A percentile compares a stretch with the other conserved stretches of the same genome.
Evolutionary conservation across 2,888 invertebrate genomes (phyloP).

Genomic region (Helicoverpa assulta): DNA sequence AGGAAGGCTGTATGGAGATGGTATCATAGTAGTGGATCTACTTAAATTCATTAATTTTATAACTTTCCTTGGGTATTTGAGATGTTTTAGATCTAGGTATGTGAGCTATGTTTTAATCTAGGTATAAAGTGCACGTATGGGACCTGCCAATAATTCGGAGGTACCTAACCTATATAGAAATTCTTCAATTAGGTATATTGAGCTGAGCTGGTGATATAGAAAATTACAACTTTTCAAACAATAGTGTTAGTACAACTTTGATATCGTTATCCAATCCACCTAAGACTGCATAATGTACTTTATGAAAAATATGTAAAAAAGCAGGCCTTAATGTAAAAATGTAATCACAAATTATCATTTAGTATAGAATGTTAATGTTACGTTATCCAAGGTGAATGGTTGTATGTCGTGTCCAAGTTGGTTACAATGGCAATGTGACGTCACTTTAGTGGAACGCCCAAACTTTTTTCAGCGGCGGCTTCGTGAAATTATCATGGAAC

Average conservation of each 20-base stretch:
- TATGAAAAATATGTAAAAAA: conserved; percentile 17
- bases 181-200: too few relatives aligned
- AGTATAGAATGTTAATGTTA: conserved; percentile 40
- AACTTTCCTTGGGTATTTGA: too few relatives aligned
- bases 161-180: too few relatives aligned
- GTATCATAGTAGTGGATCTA: neutral
- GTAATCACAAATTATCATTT: conserved; percentile 53
- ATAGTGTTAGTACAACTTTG: neutral
- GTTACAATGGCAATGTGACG: conserved; percentile 49
- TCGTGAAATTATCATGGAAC: conserved; percentile 42
- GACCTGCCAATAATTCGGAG: too few relatives aligned
- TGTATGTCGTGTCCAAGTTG: conserved; percentile 54
- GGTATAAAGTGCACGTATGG: too few relatives aligned
- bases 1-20: conserved; percentile 1
- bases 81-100: too few relatives aligned
- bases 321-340: conserved; percentile 32
- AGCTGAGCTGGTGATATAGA: too few relatives aligned
- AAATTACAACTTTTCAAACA: too few relatives aligned
- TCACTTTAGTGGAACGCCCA: conserved; percentile 54
- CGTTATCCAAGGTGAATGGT: conserved; percentile 57
- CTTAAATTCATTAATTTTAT: too few relatives aligned
- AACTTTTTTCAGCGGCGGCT: conserved; percentile 47
- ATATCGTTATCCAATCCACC: neutral
- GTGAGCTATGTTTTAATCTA: too few relatives aligned
- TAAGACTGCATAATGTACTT: conserved; percentile 25